phyloP scores from a whole-genome alignment of 1,140 invertebrate genomes.

The Drosophila lini region DNA sequence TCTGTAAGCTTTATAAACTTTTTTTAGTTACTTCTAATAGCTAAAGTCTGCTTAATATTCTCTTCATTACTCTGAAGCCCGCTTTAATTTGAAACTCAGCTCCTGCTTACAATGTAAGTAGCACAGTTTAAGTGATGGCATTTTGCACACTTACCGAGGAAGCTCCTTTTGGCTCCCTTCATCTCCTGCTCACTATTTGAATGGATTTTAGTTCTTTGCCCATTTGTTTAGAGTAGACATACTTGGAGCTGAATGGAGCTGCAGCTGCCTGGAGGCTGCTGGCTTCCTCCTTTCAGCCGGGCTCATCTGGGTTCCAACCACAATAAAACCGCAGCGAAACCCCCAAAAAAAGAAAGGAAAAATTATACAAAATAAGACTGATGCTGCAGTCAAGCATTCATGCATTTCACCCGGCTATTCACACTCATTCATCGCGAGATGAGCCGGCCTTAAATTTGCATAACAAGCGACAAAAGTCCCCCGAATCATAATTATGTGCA shows the following conservation, averaged over 20 bases:
- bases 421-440: constrained; percentile 31
- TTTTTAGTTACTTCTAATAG: too few species aligned
- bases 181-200: constrained; percentile 28
- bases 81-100: constrained; percentile 5
- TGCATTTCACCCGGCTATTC: constrained; percentile 31
- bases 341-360: constrained; percentile 3
- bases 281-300: constrained; percentile 38
- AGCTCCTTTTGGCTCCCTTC: constrained; percentile 6
- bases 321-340: constrained; percentile 37
- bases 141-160: constrained; percentile 12
- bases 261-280: constrained; percentile 22
- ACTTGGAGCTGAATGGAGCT: constrained; percentile 35
- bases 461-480: constrained; percentile 56
- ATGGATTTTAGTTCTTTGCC: constrained; percentile 36
- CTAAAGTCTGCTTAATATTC: constrained; percentile 2
- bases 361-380: constrained; percentile 13
- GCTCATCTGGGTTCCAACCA: constrained; percentile 23
- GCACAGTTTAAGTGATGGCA: constrained; percentile 36
- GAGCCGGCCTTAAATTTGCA: constrained; percentile 53
- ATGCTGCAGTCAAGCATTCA: constrained; percentile 25
- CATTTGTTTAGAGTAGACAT: constrained; percentile 36
- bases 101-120: constrained; percentile 4
- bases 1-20: background rate
- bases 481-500: constrained; percentile 72
- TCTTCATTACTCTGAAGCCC: background rate